Evolutionary conservation across 2,888 invertebrate species (phyloP).

Genomic region (Gandaritis pyraliata): DNA sequence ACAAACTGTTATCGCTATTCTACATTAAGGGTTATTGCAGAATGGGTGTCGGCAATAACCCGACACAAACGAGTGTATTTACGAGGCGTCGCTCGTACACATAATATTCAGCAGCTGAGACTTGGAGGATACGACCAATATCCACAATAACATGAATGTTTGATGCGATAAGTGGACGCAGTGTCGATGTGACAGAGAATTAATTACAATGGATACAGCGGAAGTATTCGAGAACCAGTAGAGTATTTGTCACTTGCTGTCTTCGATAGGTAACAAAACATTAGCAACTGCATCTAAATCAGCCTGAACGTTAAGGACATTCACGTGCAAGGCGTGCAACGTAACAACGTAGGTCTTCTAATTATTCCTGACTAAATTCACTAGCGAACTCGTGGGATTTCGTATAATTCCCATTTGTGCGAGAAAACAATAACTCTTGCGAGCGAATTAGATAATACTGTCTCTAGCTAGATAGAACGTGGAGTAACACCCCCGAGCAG

Average conservation of each 20-base stretch:
- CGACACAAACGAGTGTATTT: constrained; percentile 47
- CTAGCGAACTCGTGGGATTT: too few species aligned
- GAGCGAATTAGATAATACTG: constrained; percentile 40
- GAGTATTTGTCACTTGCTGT: neutral
- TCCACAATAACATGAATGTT: constrained; percentile 55
- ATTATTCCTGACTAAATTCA: too few species aligned
- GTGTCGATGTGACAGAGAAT: constrained; percentile 37
- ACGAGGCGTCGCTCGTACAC: constrained; percentile 47
- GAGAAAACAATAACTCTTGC: constrained; percentile 37
- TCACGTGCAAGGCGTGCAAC: too few species aligned
- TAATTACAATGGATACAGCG: too few species aligned
- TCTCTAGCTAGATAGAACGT: constrained; percentile 35
- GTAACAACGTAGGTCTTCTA: too few species aligned
- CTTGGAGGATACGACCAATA: constrained; percentile 49
- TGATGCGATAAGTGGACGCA: constrained; percentile 43
- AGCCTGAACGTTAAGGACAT: too few species aligned
- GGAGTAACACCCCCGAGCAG: constrained; percentile 37
- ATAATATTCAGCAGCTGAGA: constrained; percentile 55
- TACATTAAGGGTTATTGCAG: constrained; percentile 27
- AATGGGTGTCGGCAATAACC: constrained; percentile 41
- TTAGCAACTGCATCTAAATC: too few species aligned
- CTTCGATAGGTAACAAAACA: neutral
- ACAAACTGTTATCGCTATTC: constrained; percentile 21
- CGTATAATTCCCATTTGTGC: neutral
- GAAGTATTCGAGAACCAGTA: too few species aligned